Evolutionary conservation across 2,797 vertebrate genomes (phyloP).

Genomic region (Anolis apletophallus): DNA sequence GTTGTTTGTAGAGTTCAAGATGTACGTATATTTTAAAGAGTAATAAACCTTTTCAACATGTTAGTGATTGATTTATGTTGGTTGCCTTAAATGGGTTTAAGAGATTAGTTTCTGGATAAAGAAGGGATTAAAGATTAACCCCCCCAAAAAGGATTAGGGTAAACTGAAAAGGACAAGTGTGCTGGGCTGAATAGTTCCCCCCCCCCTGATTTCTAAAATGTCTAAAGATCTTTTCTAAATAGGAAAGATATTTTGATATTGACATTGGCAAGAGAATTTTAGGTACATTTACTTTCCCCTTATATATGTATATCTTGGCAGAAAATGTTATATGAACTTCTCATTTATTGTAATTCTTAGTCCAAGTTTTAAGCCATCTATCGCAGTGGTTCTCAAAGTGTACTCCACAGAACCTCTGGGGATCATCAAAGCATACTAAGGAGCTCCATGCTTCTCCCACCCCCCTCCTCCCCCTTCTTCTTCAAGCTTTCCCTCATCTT

Average conservation of each 20-base stretch:
- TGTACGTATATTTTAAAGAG: too few species aligned
- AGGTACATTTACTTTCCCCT: slow-evolving; percentile 14
- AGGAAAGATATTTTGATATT: background rate
- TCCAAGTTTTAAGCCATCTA: background rate
- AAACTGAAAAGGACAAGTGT: slow-evolving; percentile 3
- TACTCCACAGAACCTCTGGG: too few species aligned
- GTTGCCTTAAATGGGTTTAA: background rate
- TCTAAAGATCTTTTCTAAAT: background rate
- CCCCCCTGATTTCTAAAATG: background rate
- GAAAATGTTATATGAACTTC: background rate
- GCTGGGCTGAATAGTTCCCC: background rate
- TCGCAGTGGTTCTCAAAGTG: too few species aligned
- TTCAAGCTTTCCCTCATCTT: too few species aligned
- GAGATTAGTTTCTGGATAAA: slow-evolving; percentile 6
- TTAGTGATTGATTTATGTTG: background rate
- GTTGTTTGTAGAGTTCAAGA: background rate
- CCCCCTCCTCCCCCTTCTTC: too few species aligned
- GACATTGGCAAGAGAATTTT: background rate
- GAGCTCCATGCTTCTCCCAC: too few species aligned
- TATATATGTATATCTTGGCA: background rate
- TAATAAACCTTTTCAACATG: rapidly evolving
- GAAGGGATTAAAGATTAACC: background rate
- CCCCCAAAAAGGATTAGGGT: background rate
- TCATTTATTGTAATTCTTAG: background rate
- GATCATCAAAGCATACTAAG: too few species aligned